Evolutionary conservation across 2,888 invertebrate genomes (phyloP).

Genomic region (Lasioglossum pauxillum): DNA sequence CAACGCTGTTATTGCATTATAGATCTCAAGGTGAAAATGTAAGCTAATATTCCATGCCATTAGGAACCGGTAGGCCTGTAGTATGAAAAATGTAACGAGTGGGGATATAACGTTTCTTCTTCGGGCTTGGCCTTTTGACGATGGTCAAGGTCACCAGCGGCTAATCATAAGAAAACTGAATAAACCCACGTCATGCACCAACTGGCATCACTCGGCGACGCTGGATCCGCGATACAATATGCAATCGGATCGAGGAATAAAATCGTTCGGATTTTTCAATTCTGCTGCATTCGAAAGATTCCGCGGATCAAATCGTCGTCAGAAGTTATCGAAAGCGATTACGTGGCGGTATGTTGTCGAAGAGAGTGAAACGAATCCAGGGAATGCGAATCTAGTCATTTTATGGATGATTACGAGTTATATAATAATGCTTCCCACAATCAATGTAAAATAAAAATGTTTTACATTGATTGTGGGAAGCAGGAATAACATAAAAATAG

Average conservation of each 20-base stretch:
- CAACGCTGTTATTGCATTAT: not conserved
- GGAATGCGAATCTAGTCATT: too few relatives aligned
- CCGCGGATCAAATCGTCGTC: too few relatives aligned
- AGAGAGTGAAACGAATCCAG: too few relatives aligned
- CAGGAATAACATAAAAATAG: too few relatives aligned
- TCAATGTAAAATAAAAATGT: too few relatives aligned
- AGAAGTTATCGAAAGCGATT: too few relatives aligned
- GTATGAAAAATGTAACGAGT: conserved; percentile 65
- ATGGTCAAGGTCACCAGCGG: conserved; percentile 69
- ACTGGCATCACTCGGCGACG: not conserved
- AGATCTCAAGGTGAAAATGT: conserved; percentile 56
- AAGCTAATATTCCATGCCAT: conserved; percentile 45
- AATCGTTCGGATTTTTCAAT: not conserved
- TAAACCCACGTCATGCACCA: conserved; percentile 64
- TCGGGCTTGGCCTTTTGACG: conserved; percentile 65
- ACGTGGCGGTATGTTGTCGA: too few relatives aligned
- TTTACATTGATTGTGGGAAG: too few relatives aligned
- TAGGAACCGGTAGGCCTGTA: conserved; percentile 24
- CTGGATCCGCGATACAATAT: not conserved
- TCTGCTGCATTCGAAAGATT: too few relatives aligned
- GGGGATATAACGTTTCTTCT: conserved; percentile 58
- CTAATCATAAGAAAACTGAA: conserved; percentile 72
- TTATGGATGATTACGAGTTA: too few relatives aligned
- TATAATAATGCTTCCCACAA: too few relatives aligned
- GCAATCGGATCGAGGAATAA: conserved; percentile 12